Percentiles rank a stretch among this genome's conserved stretches.
Conservation (phyloP, 2,888 invertebrate species). For the Epirrhoe alternata region DNA sequence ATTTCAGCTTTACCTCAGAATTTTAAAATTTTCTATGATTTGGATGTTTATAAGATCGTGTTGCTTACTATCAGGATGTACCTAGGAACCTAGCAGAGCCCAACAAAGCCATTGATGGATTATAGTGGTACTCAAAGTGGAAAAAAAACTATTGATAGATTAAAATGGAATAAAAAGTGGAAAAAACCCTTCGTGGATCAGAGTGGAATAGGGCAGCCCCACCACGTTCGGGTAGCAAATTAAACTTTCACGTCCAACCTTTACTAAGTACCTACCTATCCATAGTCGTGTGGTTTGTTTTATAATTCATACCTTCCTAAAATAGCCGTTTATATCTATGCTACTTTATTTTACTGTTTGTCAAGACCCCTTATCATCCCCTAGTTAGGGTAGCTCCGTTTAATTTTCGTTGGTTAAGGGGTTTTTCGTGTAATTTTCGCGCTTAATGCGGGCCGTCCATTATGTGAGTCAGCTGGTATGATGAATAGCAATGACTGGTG, state of each 20-base stretch:
- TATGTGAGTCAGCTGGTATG: conserved; percentile 13
- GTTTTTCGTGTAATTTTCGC: conserved; percentile 26
- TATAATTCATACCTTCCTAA: conserved; percentile 11
- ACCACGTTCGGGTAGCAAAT: conserved; percentile 5
- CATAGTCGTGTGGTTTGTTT: conserved; percentile 6
- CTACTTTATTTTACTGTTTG: conserved; percentile 30
- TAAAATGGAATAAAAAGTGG: too few species aligned
- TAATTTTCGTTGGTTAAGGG: conserved; percentile 31
- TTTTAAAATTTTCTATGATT: too few species aligned
- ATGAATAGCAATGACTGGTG: conserved; percentile 10
- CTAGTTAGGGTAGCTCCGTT: conserved; percentile 24
- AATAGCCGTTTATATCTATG: conserved; percentile 7
- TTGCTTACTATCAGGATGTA: too few species aligned
- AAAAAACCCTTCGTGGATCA: too few species aligned
- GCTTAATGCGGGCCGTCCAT: conserved; percentile 17
- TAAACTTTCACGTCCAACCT: conserved; percentile 4
- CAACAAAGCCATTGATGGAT: too few species aligned
- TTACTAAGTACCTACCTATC: not conserved
- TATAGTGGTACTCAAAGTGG: too few species aligned
- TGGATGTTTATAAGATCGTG: too few species aligned
- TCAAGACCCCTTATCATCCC: conserved; percentile 23
- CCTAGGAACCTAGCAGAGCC: too few species aligned
- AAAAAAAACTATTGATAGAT: too few species aligned
- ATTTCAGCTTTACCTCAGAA: too few species aligned
- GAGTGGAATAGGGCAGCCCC: too few species aligned